Conservation (phyloP, 2,113 vertebrate genomes). For the Tricholaema leucomelas region DNA sequence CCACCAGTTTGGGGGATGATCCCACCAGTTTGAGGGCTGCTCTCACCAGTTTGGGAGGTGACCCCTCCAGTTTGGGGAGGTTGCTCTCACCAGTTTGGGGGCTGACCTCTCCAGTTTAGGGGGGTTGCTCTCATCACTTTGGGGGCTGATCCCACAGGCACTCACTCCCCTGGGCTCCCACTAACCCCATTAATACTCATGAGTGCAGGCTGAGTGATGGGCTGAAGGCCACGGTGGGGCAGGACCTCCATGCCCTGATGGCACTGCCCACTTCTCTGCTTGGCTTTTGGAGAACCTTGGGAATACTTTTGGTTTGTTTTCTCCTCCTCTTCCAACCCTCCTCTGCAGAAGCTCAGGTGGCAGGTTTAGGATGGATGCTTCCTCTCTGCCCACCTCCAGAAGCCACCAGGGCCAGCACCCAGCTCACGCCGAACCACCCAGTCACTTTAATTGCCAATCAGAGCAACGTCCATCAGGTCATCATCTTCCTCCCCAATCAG, state of each 20-base stretch:
- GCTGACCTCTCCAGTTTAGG: no score
- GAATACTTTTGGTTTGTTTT: neutral
- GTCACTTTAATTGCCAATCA: conserved; percentile 86
- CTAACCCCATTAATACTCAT: neutral
- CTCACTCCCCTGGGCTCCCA: no score
- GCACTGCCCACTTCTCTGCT: neutral
- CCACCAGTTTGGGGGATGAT: no score
- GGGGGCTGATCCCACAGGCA: no score
- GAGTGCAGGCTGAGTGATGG: neutral
- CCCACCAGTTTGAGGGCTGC: no score
- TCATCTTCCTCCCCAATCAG: conserved; percentile 95
- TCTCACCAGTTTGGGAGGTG: no score
- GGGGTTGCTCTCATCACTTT: no score
- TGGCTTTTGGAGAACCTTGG: neutral
- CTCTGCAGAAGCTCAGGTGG: fast-evolving
- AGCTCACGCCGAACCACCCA: neutral
- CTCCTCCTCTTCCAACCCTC: neutral
- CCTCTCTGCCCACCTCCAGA: neutral
- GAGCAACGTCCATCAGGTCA: conserved; percentile 96
- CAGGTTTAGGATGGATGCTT: neutral
- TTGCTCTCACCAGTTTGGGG: no score
- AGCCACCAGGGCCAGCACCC: neutral
- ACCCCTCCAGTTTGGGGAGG: no score
- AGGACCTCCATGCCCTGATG: neutral
- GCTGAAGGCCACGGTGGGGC: neutral